These are phyloP conservation scores for Limnothrissa miodon DNA, from an alignment of 2,113 vertebrate genomes.

Conservation along the genomic window DNA sequence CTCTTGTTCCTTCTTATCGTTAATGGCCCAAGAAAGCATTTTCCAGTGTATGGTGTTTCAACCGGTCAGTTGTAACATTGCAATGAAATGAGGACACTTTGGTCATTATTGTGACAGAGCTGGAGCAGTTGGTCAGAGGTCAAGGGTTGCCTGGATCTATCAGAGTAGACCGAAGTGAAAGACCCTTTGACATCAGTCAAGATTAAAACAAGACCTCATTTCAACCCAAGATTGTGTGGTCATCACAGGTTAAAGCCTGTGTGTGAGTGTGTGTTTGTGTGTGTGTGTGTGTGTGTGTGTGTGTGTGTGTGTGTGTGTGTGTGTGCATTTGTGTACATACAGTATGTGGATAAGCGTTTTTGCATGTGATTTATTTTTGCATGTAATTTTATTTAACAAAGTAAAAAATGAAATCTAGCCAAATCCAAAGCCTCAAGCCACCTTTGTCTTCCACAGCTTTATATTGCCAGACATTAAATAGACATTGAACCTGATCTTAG, in stretches of 20 bases:
- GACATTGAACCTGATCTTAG: too few species aligned
- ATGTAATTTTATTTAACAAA: not conserved
- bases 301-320: not conserved
- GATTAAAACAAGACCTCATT: slow-evolving; percentile 12
- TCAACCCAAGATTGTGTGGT: not conserved
- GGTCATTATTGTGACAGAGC: not conserved
- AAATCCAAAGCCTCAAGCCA: too few species aligned
- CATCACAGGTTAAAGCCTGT: not conserved
- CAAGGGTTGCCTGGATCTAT: not conserved
- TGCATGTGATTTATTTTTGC: slow-evolving; percentile 35
- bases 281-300: slow-evolving; percentile 5
- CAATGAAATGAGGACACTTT: not conserved
- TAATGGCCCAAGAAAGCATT: not conserved
- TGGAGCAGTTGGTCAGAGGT: not conserved
- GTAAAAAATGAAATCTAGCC: too few species aligned
- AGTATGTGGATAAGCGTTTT: slow-evolving; percentile 19
- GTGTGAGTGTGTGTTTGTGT: not conserved
- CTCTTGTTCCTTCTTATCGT: not conserved
- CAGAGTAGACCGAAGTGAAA: not conserved
- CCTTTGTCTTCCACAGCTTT: too few species aligned
- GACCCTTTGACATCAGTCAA: not conserved
- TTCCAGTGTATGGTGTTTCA: not conserved
- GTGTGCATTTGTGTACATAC: slow-evolving; percentile 22
- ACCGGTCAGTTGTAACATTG: too few species aligned
- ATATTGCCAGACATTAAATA: too few species aligned